phyloP scores from a whole-genome alignment of 2,888 invertebrate species.

The Hemicrepidius hirtus region DNA sequence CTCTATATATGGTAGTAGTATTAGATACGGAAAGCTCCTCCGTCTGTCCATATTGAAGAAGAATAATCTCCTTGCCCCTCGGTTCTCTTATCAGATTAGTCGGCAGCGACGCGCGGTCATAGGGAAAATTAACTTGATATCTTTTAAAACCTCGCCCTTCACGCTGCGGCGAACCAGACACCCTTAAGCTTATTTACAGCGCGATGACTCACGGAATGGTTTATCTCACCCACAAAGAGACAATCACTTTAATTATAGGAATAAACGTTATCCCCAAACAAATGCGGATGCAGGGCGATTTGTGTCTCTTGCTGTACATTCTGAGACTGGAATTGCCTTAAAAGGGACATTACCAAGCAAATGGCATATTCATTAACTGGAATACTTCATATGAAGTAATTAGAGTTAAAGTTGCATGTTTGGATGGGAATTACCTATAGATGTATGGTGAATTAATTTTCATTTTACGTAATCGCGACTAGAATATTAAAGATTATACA shows the following conservation, averaged over 20 bases:
- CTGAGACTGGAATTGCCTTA: constrained; percentile 18
- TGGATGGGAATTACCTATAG: constrained; percentile 4
- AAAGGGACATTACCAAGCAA: constrained; percentile 19
- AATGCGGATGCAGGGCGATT: constrained; percentile 23
- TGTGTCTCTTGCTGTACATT: constrained; percentile 23
- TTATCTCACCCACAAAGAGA: constrained; percentile 48
- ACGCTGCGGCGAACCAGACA: constrained; percentile 57
- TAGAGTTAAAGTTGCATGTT: constrained; percentile 10
- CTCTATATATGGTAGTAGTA: not conserved
- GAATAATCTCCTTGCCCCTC: constrained; percentile 46
- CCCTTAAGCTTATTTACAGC: constrained; percentile 59
- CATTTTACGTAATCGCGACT: not conserved
- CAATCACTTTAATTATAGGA: constrained; percentile 46
- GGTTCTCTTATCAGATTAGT: constrained; percentile 63
- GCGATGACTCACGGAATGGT: constrained; percentile 53
- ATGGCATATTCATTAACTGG: constrained; percentile 19
- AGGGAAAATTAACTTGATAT: constrained; percentile 67
- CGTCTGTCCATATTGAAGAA: constrained; percentile 45
- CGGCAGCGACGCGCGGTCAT: constrained; percentile 62
- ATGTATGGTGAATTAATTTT: constrained; percentile 3
- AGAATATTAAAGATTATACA: constrained; percentile 18
- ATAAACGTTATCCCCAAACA: constrained; percentile 39
- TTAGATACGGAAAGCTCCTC: constrained; percentile 39
- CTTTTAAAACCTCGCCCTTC: constrained; percentile 62
- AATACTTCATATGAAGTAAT: constrained; percentile 18